Conservation (phyloP, 2,797 vertebrate species). For the Sebastiscus albofasciatus region DNA sequence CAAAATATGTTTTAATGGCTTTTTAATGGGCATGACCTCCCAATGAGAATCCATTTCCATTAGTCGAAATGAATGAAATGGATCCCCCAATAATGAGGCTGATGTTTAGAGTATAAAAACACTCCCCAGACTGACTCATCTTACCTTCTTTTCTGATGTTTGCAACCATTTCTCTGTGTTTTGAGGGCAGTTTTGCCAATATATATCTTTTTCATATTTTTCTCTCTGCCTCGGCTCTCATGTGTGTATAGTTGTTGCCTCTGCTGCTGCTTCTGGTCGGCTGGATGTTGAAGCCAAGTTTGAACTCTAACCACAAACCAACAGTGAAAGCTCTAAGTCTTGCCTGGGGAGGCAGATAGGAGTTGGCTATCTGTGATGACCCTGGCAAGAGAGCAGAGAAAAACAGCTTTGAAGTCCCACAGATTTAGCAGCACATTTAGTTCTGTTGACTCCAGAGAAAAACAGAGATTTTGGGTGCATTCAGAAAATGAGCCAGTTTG, state of each 20-base stretch:
- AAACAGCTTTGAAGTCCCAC: constrained; percentile 78
- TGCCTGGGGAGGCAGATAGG: constrained; percentile 82
- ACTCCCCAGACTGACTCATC: constrained; percentile 54
- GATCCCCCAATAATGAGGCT: constrained; percentile 36
- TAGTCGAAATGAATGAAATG: constrained; percentile 44
- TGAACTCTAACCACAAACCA: constrained; percentile 75
- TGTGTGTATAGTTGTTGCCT: constrained; percentile 65
- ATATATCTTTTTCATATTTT: constrained; percentile 87
- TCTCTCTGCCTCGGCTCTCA: constrained; percentile 67
- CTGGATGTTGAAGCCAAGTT: constrained; percentile 65
- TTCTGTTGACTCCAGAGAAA: constrained; percentile 57
- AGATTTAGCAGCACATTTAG: constrained; percentile 68
- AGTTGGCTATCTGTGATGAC: constrained; percentile 82
- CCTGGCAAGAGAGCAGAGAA: constrained; percentile 84
- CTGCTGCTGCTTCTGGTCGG: constrained; percentile 49
- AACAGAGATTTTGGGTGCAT: constrained; percentile 37
- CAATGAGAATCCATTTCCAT: constrained; percentile 40
- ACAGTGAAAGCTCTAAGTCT: constrained; percentile 78
- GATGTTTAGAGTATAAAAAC: constrained; percentile 34
- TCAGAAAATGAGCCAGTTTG: constrained; percentile 43
- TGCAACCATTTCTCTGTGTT: constrained; percentile 84
- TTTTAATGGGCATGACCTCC: constrained; percentile 49
- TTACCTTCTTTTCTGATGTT: constrained; percentile 85
- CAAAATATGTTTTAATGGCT: constrained; percentile 40
- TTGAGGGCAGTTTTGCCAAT: constrained; percentile 85